phyloP scores from a whole-genome alignment of 2,113 vertebrate genomes.

The Psephotus haematonotus region DNA sequence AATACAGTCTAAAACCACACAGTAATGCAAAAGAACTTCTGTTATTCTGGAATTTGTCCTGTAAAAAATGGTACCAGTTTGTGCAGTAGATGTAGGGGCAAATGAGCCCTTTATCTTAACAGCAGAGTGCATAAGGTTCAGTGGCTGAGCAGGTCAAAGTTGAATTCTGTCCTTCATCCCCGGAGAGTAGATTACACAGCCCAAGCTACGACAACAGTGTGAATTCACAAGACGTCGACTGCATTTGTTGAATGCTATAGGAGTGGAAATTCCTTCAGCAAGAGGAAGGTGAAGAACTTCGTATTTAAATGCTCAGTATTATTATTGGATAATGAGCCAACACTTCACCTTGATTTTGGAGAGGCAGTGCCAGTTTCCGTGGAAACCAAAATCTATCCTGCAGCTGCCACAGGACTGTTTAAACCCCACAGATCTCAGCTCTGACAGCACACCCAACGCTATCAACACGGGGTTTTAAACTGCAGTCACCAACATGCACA shows the following conservation, averaged over 20 bases:
- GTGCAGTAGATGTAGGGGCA: background rate
- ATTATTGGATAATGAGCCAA: slow-evolving; percentile 17
- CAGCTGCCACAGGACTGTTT: background rate
- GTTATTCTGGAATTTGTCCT: background rate
- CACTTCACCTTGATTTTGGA: slow-evolving; percentile 47
- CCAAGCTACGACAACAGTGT: background rate
- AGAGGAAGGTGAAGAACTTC: background rate
- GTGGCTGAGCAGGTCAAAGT: background rate
- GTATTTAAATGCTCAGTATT: background rate
- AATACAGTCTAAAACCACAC: background rate
- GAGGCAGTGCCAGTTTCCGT: background rate
- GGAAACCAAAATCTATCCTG: slow-evolving; percentile 33
- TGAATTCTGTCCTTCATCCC: background rate
- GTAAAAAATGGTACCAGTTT: background rate
- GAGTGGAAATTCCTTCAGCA: background rate
- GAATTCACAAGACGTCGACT: rapidly evolving
- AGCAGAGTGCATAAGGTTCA: background rate
- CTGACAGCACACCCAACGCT: background rate
- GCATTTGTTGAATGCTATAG: background rate
- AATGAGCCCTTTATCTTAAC: background rate
- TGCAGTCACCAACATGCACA: background rate
- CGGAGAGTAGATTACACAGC: background rate
- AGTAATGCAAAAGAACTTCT: background rate
- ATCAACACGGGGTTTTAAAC: background rate
- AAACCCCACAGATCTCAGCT: background rate